phyloP scores from a whole-genome alignment of 2,888 invertebrate species.

The Ctenicera cuprea region DNA sequence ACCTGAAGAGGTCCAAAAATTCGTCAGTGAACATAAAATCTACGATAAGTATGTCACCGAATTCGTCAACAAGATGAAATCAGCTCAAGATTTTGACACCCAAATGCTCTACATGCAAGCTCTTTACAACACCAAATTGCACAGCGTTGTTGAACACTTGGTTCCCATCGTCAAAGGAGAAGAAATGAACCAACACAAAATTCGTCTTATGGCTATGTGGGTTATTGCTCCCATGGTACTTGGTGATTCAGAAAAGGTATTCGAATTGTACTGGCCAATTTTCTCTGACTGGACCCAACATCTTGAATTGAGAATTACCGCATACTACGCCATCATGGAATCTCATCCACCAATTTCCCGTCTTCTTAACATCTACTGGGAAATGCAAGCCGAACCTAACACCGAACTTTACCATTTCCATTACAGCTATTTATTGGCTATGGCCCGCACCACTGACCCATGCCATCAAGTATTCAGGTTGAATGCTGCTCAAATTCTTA shows the following conservation, averaged over 20 bases:
- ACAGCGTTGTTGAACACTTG: conserved; percentile 68
- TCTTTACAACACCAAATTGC: conserved; percentile 71
- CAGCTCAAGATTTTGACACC: conserved; percentile 64
- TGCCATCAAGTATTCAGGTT: conserved; percentile 67
- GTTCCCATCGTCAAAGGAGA: conserved; percentile 70
- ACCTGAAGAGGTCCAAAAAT: conserved; percentile 36
- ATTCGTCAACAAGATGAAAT: conserved; percentile 61
- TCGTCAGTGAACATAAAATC: conserved; percentile 47
- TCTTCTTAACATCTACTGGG: conserved; percentile 37
- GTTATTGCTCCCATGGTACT: conserved; percentile 66
- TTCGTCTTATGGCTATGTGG: conserved; percentile 71
- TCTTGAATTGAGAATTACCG: conserved; percentile 33
- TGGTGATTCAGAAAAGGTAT: conserved; percentile 22
- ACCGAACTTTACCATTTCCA: conserved; percentile 41
- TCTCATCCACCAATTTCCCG: conserved; percentile 39
- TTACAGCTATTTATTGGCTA: conserved; percentile 28
- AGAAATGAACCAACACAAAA: conserved; percentile 63
- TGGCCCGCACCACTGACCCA: conserved; percentile 64
- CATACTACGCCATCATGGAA: conserved; percentile 39
- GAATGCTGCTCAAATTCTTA: conserved; percentile 67
- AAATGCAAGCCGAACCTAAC: conserved; percentile 31
- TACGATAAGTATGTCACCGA: conserved; percentile 61
- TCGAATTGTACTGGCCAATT: conserved; percentile 42
- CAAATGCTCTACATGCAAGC: conserved; percentile 72
- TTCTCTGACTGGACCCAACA: conserved; percentile 28